Percentiles rank a stretch among this genome's conserved stretches.
These are phyloP conservation scores for Hydroisotoma schaefferi DNA, from an alignment of 2,888 invertebrate genomes.

Conservation along the genomic window DNA sequence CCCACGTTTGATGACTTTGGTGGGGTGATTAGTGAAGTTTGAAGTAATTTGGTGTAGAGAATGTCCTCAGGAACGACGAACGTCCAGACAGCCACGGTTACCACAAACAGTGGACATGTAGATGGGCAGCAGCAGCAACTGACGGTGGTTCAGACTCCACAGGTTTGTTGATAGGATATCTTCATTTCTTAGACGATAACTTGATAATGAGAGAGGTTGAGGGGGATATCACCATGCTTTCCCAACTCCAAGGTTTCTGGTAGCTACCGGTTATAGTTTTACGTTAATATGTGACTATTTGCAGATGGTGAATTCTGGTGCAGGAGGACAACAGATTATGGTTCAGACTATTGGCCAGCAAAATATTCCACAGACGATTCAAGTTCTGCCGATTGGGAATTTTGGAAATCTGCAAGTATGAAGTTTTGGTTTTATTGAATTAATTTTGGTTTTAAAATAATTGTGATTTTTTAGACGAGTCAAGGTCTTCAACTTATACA, in stretches of 20 bases:
- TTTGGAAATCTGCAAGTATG: conserved; percentile 41
- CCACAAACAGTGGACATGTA: background rate
- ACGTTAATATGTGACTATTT: background rate
- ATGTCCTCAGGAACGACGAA: background rate
- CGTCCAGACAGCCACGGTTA: background rate
- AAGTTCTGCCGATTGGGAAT: conserved; percentile 43
- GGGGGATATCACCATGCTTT: too few relatives aligned
- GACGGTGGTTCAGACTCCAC: conserved; percentile 5
- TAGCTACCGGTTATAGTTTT: too few relatives aligned
- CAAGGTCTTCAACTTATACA: conserved; percentile 79
- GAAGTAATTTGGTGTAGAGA: too few relatives aligned
- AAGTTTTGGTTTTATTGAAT: background rate
- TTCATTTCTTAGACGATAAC: too few relatives aligned
- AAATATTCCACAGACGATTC: conserved; percentile 41
- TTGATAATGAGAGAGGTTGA: too few relatives aligned
- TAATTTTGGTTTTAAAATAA: background rate
- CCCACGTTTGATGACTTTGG: too few relatives aligned
- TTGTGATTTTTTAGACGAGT: conserved; percentile 2
- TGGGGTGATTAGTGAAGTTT: too few relatives aligned
- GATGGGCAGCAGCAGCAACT: conserved; percentile 8
- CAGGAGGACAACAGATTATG: conserved; percentile 19
- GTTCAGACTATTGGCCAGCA: conserved; percentile 36
- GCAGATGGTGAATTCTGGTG: conserved; percentile 24
- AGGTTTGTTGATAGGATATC: background rate
- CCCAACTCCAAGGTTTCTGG: too few relatives aligned